Evolutionary conservation across 2,888 invertebrate genomes (phyloP).

Genomic region (Limenitis camilla): DNA sequence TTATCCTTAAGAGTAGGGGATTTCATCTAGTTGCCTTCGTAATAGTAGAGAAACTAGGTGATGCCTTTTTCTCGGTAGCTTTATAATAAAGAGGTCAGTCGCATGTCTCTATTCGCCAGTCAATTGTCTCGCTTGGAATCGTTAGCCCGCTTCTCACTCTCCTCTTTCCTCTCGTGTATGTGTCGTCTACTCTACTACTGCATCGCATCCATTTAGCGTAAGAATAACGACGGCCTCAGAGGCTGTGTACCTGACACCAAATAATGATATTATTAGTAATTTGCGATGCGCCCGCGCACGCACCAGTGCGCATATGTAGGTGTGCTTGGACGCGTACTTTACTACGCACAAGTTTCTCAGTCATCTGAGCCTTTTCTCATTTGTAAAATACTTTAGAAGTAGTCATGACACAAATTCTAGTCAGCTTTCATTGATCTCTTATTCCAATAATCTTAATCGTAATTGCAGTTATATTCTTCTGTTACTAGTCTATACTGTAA

Average conservation of each 20-base stretch:
- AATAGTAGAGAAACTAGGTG: conserved; percentile 69
- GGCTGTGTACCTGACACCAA: conserved; percentile 69
- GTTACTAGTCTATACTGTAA: conserved; percentile 55
- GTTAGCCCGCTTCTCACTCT: conserved; percentile 25
- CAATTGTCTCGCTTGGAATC: conserved; percentile 54
- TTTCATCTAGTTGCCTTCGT: conserved; percentile 74
- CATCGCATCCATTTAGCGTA: conserved; percentile 50
- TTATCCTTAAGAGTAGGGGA: conserved; percentile 73
- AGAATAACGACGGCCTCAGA: conserved; percentile 46
- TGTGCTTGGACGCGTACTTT: conserved; percentile 28
- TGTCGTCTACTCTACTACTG: conserved; percentile 60
- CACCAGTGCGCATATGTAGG: conserved; percentile 2
- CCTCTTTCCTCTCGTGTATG: conserved; percentile 32
- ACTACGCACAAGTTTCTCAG: conserved; percentile 37
- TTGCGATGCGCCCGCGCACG: conserved; percentile 22
- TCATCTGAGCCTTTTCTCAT: conserved; percentile 22
- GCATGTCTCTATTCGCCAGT: conserved; percentile 52
- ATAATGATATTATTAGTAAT: conserved; percentile 33
- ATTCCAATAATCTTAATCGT: conserved; percentile 56
- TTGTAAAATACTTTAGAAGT: conserved; percentile 55
- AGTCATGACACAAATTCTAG: conserved; percentile 68
- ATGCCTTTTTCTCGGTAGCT: conserved; percentile 69
- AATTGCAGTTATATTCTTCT: conserved; percentile 53
- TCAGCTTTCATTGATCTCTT: conserved; percentile 72
- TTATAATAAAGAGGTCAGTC: conserved; percentile 54